Percentiles rank a stretch among this genome's conserved stretches.
Conservation (phyloP, 2,888 invertebrate genomes). For the Pseudanteris insignis region DNA sequence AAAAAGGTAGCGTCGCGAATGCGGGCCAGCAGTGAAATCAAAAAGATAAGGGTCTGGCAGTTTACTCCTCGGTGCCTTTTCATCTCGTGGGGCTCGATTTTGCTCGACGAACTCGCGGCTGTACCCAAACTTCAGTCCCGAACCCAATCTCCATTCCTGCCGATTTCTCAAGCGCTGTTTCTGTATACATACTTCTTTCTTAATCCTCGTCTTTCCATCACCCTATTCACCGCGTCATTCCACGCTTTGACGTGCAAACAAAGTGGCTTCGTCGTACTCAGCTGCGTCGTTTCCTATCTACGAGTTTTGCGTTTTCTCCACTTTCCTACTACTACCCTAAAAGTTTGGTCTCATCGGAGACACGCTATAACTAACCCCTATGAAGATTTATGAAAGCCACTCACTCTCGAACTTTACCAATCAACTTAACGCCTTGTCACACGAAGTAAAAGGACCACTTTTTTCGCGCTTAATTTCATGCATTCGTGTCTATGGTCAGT, state of each 20-base stretch:
- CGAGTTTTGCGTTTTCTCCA: constrained; percentile 9
- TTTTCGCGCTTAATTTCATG: no score
- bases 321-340: no score
- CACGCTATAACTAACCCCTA: constrained; percentile 59
- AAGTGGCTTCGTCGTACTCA: constrained; percentile 1
- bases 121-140: constrained; percentile 17
- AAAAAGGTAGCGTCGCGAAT: no score
- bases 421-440: constrained; percentile 41
- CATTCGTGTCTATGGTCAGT: no score
- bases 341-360: constrained; percentile 45
- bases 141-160: constrained; percentile 16
- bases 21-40: no score
- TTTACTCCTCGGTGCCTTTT: constrained; percentile 4
- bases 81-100: constrained; percentile 5
- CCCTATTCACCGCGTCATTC: constrained; percentile 1
- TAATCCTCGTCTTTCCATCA: constrained; percentile 4
- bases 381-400: constrained; percentile 55
- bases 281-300: neutral
- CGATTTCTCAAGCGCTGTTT: constrained; percentile 2
- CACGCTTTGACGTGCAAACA: constrained; percentile 18
- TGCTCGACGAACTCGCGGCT: constrained; percentile 16
- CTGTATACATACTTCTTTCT: constrained; percentile 9
- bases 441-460: no score
- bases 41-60: no score
- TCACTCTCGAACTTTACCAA: constrained; percentile 43